A percentile compares a stretch with the other conserved stretches of the same genome.
phyloP scores from a whole-genome alignment of 2,113 vertebrate species.

The Astur gentilis region DNA sequence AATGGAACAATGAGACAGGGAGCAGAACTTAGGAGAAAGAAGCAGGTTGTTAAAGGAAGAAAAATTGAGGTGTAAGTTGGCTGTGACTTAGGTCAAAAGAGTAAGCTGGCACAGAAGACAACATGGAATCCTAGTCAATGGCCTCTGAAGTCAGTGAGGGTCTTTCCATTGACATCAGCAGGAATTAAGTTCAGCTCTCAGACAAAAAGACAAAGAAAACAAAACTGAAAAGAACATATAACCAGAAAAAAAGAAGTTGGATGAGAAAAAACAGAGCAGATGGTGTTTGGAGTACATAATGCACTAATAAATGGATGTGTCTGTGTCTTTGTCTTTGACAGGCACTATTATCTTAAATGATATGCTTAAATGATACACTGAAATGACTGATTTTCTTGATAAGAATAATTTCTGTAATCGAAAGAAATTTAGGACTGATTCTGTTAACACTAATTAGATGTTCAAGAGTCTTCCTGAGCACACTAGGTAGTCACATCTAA shows the following conservation, averaged over 20 bases:
- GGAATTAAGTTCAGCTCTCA: not conserved
- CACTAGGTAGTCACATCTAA: constrained; percentile 24
- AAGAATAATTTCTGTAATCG: constrained; percentile 20
- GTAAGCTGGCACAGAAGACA: not conserved
- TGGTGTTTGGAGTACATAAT: not conserved
- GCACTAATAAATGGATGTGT: not conserved
- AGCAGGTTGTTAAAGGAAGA: not conserved
- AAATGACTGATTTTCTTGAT: constrained; percentile 19
- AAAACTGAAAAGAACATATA: not conserved
- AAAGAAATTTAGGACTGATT: not conserved
- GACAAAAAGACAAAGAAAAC: not conserved
- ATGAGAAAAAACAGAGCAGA: not conserved
- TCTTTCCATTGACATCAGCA: not conserved
- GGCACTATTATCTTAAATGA: not conserved
- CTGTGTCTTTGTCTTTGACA: not conserved
- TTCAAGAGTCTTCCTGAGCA: not conserved
- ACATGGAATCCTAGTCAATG: not conserved
- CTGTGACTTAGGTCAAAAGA: not conserved
- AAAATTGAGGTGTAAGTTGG: not conserved
- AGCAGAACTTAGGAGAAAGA: not conserved
- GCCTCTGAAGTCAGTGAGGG: not conserved
- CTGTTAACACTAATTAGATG: constrained; percentile 37
- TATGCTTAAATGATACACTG: not conserved
- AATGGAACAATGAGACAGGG: not conserved
- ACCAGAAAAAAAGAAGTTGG: not conserved